A percentile compares a stretch with the other conserved stretches of the same genome.
Evolutionary conservation across 1,140 invertebrate species (phyloP).

Genomic region (Leptestheria dahalacensis): DNA sequence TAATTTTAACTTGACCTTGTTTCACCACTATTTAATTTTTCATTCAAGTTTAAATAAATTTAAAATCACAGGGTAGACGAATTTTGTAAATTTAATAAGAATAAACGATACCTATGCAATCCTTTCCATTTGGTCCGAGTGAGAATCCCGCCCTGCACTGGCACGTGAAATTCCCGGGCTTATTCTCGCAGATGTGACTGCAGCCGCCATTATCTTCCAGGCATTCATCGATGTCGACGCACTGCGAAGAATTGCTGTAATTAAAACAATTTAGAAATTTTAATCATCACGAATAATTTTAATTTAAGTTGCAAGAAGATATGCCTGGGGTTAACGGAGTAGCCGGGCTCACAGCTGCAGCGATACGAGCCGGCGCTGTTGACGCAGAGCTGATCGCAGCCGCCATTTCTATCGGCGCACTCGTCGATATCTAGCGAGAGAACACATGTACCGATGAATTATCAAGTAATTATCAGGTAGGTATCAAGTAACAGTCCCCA

Average conservation of each 20-base stretch:
- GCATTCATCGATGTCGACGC: conserved; percentile 35
- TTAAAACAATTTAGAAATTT: neutral
- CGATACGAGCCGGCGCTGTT: conserved; percentile 29
- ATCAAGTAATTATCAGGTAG: neutral
- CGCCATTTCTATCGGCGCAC: conserved; percentile 27
- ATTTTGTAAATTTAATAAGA: conserved; percentile 6
- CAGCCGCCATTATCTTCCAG: conserved; percentile 33
- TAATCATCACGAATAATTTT: neutral
- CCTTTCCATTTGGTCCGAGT: conserved; percentile 25
- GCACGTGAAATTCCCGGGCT: conserved; percentile 35
- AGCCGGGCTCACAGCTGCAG: conserved; percentile 29
- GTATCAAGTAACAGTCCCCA: neutral
- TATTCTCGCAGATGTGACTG: conserved; percentile 36
- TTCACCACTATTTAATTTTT: no score
- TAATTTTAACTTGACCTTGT: no score
- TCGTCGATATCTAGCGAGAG: conserved; percentile 26
- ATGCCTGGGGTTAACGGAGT: conserved; percentile 23
- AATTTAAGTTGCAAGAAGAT: neutral
- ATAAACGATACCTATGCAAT: conserved; percentile 29
- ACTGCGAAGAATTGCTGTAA: conserved; percentile 5
- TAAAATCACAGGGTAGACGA: neutral
- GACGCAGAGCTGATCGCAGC: conserved; percentile 27
- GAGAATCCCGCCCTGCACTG: conserved; percentile 25
- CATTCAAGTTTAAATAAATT: neutral
- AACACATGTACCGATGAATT: neutral